Base-by-base conservation (phyloP, 2,797 vertebrate genomes). In the Nasua narica region DNA sequence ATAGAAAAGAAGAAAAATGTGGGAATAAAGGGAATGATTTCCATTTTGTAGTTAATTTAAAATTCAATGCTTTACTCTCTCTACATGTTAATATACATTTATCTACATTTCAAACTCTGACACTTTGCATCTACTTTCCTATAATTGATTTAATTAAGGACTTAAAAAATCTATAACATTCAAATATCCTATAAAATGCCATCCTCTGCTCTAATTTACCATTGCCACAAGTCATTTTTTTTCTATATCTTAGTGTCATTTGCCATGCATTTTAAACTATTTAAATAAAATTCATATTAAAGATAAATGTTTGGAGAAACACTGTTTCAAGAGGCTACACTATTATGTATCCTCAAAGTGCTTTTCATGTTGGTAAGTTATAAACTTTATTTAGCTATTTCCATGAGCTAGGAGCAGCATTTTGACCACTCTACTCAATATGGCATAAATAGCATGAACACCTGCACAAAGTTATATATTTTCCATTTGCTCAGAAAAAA, bases 131-230 rank as follows among this genome's bases (percentile, higher is more conserved):
- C 46, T 93, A 91, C 43, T 85, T 96, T 87, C 60, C 70, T 76
- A 14, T 60, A 96, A 93, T 56, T 94, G 70, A 94, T 91, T 91
- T 70, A 95, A 97, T 97, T 96, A 96, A 87, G 37, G 10, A 91
- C 91, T 78, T 90, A 4, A 50, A 85, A 91, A 77, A 70, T 60
- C 78, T 23, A 69, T n/a, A 72, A 46, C 9, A 60, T 65, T 77
- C 46, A 83, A 76, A 60, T 35, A 95, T 32, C 94, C 35, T 83
- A 88, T 3, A 37, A 89, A 91, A 92, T 56, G 11, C 11, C 40
- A 40, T 40, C 10, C 2, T 84, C 2, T 72, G 3, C 40, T 96
- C 56, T 93, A 67, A 95, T 56, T 96, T 77, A 82, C 40, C 32
- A 77, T 54, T 91, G 37, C 9, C 25, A 60, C 3, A 62, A 91